These are phyloP conservation scores for Bombus soroeensis DNA, from an alignment of 1,140 invertebrate species.

Conservation along the genomic window DNA sequence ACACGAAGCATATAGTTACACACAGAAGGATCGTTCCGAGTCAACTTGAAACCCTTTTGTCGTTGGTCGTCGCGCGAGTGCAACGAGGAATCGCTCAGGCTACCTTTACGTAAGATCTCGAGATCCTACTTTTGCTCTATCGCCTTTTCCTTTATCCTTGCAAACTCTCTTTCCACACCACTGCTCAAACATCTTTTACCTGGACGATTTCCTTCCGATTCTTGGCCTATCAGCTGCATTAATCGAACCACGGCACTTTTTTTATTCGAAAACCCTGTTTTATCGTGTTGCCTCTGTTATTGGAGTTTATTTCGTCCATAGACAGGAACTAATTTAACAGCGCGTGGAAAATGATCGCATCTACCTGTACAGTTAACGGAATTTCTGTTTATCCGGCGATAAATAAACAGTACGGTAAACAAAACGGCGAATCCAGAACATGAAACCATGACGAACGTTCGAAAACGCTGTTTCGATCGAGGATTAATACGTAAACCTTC, in stretches of 20 bases:
- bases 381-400: not conserved
- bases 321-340: not conserved
- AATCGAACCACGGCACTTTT: not conserved
- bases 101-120: conserved; percentile 24
- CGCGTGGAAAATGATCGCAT: not conserved
- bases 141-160: too few species aligned
- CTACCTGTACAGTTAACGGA: not conserved
- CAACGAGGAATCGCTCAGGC: not conserved
- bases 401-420: not conserved
- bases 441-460: not conserved
- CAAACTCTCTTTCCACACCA: not conserved
- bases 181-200: not conserved
- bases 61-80: not conserved
- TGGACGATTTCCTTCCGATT: not conserved
- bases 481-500: too few species aligned
- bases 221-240: not conserved
- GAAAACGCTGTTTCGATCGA: too few species aligned
- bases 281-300: too few species aligned
- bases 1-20: not conserved
- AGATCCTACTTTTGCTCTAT: not conserved
- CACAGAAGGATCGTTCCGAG: conserved; percentile 22
- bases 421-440: not conserved
- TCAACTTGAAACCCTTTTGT: not conserved
- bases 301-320: not conserved
- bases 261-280: too few species aligned